A percentile compares a stretch with the other conserved stretches of the same genome.
Evolutionary conservation across 2,888 invertebrate genomes (phyloP).

Genomic region (Caenorhabditis sp.): DNA sequence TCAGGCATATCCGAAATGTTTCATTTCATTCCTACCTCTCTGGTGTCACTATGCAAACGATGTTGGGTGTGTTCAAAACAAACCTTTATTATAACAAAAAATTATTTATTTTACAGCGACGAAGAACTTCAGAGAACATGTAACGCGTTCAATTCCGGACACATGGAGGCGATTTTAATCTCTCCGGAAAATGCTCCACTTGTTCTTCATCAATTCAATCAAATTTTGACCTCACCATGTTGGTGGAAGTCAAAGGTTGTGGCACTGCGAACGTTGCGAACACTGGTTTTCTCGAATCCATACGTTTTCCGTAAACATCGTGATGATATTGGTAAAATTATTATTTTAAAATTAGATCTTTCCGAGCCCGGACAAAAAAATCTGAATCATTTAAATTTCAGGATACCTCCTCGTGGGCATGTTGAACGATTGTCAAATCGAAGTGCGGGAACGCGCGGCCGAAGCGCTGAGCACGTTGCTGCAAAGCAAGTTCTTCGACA

Average conservation of each 20-base stretch:
- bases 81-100: slow-evolving; percentile 72
- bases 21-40: slow-evolving; percentile 64
- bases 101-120: slow-evolving; percentile 50
- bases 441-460: slow-evolving; percentile 83
- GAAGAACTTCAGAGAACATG: slow-evolving; percentile 62
- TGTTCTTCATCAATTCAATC: slow-evolving; percentile 17
- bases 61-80: slow-evolving; percentile 74
- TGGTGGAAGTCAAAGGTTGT: slow-evolving; percentile 75
- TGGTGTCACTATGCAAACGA: slow-evolving; percentile 78
- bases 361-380: no score
- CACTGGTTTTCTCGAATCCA: slow-evolving; percentile 75
- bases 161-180: slow-evolving; percentile 51
- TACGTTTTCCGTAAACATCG: slow-evolving; percentile 67
- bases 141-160: slow-evolving; percentile 39
- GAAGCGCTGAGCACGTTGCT: slow-evolving; percentile 85
- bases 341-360: not conserved
- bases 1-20: slow-evolving; percentile 31
- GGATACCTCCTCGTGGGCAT: slow-evolving; percentile 24
- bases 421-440: slow-evolving; percentile 51
- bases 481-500: slow-evolving; percentile 80
- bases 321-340: slow-evolving; percentile 36
- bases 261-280: slow-evolving; percentile 73
- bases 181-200: slow-evolving; percentile 24
- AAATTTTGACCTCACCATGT: slow-evolving; percentile 26
- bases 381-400: slow-evolving; percentile 13